Base-by-base conservation (phyloP, 1,140 invertebrate genomes). In the Tetraneura akinire region DNA sequence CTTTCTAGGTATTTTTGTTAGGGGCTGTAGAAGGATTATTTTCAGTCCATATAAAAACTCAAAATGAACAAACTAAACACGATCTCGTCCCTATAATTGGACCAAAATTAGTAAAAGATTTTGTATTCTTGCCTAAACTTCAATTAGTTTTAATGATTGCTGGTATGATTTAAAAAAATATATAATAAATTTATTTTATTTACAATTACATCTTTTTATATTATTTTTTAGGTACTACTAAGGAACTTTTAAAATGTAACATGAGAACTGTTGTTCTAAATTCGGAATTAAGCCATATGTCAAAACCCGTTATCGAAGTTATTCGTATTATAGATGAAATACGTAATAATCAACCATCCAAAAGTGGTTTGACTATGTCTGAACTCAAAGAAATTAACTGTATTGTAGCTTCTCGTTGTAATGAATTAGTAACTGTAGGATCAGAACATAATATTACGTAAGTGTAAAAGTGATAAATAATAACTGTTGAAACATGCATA, bases 11-110 rank as follows among this genome's bases (percentile, higher is more conserved):
- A 45, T 71, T 55, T 37, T 57, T 80, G 23, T 57, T 80, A 53
- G 80, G 80, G 21, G 64, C 64, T 57, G 66, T 68, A 14, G 80
- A 80, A 80, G 80, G 80, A 37, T 71, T 80, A 29, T 80, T 80
- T 57, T 80, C 80, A 26, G 49, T 80, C 13, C 80, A 80, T n/a
- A 53, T 71, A 45, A 68, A 62, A 78, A 62, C 29, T 18, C 13
- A 62, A 32, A 45, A 78, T 47, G 74, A 60, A 11, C 55, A 78
- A 23, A 4, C 47, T 11, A 78, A 45, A 47, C 16, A 78, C 6
- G 55, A 78, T 29, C 51, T 78, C 9, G 53, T 80, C 51, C 21
- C 64, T n/a, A 80, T 80, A 23, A 14, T 71, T 23, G 80, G 80
- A 45, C 64, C 68, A 57, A 70, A 68, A 57, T 45, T 80, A 70